Evolutionary conservation across 2,888 invertebrate genomes (phyloP), one percentile per base, ranked within the genome.

Genomic region (Mythimna pallens): DNA sequence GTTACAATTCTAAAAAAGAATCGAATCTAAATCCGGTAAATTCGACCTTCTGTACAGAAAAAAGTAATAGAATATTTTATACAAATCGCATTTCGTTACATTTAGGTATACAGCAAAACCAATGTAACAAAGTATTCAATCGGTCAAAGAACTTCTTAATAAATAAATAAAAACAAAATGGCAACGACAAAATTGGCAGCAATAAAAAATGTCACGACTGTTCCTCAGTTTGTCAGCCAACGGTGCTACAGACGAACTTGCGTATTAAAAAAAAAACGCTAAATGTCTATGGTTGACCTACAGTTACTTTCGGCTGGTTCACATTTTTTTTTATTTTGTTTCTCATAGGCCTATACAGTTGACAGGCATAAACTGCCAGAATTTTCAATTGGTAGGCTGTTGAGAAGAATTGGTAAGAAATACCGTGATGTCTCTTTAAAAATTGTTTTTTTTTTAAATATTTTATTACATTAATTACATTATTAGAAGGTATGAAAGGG

Each of bases 151-250:
- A 70, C 71, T 36, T n/a, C 12, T 25, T 9, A n/a, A 10, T 17
- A 34, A 47, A 47, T 47, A 54, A 22, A 58, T 12, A 50, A 36
- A 69, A 20, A n/a, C 12, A 54, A 69, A 10, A 61, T 72, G 40
- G 40, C 72, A 12, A 8, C 25, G 34, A 20, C 3, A 34, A 34
- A 54, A 61, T 73, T 61, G 73, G 54, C 34, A 73, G 34, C 14
- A 43, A 52, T n/a, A 73, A 73, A 55, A 73, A 71, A 70, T 2
- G 55, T 70, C 70, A 52, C 68, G 68, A 65, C 3, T 47, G 20
- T 20, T 34, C 20, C 12, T 34, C 12, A 10, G 34, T 64, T 64
- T 25, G 20, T 14, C 17, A 34, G 25, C n/a, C 40, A 43, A 69
- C 69, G 69, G 30, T 69, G 54, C 14, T 9, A 17, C 10, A 17